Evolutionary conservation across 2,113 vertebrate species (phyloP).

Genomic region (Amblyornis subalaris): DNA sequence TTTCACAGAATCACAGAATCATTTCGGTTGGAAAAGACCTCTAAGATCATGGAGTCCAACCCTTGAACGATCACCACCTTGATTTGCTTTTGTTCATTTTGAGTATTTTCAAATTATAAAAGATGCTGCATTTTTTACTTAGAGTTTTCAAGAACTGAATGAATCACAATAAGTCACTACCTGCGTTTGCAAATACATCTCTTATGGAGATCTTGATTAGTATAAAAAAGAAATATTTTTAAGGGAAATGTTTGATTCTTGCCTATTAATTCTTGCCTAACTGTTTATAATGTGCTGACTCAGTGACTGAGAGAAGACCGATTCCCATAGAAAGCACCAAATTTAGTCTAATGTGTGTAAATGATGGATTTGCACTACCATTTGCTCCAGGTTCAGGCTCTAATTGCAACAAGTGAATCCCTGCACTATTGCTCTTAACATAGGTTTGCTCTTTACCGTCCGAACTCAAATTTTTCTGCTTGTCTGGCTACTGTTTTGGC

Average conservation of each 20-base stretch:
- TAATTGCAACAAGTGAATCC: neutral
- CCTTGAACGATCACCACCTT: neutral
- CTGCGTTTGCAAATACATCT: neutral
- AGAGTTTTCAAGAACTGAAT: neutral
- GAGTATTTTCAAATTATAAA: neutral
- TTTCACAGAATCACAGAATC: neutral
- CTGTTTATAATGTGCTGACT: neutral
- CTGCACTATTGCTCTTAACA: neutral
- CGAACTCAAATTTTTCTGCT: neutral
- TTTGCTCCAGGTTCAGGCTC: neutral
- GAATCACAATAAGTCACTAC: neutral
- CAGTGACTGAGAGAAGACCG: neutral
- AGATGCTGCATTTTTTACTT: neutral
- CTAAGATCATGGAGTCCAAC: neutral
- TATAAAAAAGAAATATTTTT: neutral
- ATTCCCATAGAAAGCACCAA: neutral
- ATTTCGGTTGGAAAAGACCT: neutral
- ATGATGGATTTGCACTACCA: neutral
- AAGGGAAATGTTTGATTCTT: neutral
- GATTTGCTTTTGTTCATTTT: neutral
- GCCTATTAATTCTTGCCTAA: neutral
- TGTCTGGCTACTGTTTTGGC: neutral
- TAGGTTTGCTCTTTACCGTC: neutral
- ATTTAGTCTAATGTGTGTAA: neutral
- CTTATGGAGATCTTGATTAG: neutral